Evolutionary conservation across 2,113 vertebrate genomes (phyloP).

Genomic region (Hystrix cristata): DNA sequence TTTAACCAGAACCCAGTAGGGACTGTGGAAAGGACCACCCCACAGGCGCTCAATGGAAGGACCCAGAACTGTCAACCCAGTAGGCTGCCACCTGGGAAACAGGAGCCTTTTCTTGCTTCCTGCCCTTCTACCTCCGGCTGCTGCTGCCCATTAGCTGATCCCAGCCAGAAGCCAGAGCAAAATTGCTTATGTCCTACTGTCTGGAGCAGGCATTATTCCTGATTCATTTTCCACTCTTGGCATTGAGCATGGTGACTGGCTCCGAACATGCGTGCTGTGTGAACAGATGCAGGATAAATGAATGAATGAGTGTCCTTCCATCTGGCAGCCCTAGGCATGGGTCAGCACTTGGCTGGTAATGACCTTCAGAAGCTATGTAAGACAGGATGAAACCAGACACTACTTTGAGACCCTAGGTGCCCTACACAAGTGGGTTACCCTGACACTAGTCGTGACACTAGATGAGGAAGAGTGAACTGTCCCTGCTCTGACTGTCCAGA

Average conservation of each 20-base stretch:
- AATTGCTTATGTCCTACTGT: no score
- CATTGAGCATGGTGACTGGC: not conserved
- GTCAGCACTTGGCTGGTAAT: not conserved
- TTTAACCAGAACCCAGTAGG: not conserved
- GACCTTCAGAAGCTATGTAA: not conserved
- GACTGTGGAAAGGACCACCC: not conserved
- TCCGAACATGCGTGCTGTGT: not conserved
- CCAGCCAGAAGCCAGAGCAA: not conserved
- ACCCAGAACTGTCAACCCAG: not conserved
- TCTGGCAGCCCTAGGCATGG: not conserved
- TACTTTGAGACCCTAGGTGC: not conserved
- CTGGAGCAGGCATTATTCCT: no score
- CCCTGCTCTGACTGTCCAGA: not conserved
- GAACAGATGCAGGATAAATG: no score
- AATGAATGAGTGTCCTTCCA: not conserved
- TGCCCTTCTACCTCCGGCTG: not conserved
- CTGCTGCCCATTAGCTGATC: not conserved
- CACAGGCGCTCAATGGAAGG: no score
- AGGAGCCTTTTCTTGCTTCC: not conserved
- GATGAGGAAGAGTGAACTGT: not conserved
- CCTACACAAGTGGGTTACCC: not conserved
- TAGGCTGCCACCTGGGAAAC: not conserved
- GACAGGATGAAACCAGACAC: not conserved
- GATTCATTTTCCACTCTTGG: not conserved
- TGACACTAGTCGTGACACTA: not conserved